phyloP scores from a whole-genome alignment of 2,113 vertebrate genomes.

The Pituophis catenifer region DNA sequence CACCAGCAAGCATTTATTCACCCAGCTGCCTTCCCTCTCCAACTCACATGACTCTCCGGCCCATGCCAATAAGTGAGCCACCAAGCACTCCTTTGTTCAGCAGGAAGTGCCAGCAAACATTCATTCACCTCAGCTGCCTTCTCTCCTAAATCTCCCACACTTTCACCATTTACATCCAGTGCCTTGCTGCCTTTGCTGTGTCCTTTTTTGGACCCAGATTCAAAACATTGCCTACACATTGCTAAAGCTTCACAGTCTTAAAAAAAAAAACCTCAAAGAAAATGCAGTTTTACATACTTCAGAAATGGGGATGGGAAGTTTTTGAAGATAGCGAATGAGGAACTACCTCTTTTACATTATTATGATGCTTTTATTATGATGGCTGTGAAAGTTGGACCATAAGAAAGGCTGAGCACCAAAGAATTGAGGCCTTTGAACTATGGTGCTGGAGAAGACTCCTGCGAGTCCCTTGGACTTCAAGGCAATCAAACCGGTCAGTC shows the following conservation, averaged over 20 bases:
- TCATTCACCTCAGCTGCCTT: not conserved
- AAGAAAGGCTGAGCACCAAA: no score
- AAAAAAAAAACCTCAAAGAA: no score
- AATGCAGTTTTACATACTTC: not conserved
- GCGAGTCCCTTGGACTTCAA: no score
- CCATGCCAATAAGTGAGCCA: not conserved
- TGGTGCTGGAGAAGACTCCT: no score
- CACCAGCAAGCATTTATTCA: no score
- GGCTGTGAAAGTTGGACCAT: no score
- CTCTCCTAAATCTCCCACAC: not conserved
- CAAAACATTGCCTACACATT: not conserved
- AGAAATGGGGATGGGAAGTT: not conserved
- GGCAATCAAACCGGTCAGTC: no score
- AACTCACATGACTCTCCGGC: not conserved
- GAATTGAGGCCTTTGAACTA: no score
- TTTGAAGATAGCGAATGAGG: not conserved
- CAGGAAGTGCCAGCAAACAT: not conserved
- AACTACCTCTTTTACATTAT: not conserved
- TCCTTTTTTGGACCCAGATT: not conserved
- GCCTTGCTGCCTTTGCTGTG: not conserved
- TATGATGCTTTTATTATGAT: not conserved
- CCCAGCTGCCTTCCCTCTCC: no score
- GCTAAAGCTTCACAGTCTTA: not conserved
- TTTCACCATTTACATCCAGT: no score
- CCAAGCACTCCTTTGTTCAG: not conserved